phyloP scores from a whole-genome alignment of 2,113 vertebrate genomes.

The Eulacestoma nigropectus region DNA sequence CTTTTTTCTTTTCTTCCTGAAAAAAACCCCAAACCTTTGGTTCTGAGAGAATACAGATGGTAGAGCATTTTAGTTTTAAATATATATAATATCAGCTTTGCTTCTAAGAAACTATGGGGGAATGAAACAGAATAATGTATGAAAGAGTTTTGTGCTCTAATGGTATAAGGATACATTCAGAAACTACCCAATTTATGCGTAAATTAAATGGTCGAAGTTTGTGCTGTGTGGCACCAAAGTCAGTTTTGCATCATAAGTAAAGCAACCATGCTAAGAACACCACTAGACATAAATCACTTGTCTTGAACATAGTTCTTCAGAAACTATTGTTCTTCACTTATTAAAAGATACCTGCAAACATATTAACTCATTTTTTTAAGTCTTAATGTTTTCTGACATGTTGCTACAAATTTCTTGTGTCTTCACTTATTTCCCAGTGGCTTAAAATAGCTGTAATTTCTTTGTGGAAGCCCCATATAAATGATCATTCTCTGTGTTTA shows the following conservation, averaged over 20 bases:
- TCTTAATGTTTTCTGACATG: neutral
- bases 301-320: neutral
- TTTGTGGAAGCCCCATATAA: neutral
- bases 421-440: neutral
- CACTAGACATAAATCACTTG: neutral
- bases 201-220: neutral
- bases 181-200: neutral
- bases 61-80: neutral
- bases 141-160: neutral
- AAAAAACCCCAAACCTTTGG: neutral
- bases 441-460: neutral
- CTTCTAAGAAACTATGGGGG: neutral
- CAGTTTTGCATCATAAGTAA: neutral
- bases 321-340: neutral
- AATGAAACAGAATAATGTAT: neutral
- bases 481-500: neutral
- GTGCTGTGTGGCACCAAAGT: neutral
- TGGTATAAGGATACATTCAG: neutral
- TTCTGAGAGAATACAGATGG: neutral
- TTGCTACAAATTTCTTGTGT: neutral
- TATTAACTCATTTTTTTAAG: neutral
- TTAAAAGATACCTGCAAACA: neutral
- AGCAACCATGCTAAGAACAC: accelerated
- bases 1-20: neutral
- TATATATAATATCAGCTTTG: neutral